phyloP scores from a whole-genome alignment of 2,888 invertebrate genomes.

The Epistrophella euchroma region DNA sequence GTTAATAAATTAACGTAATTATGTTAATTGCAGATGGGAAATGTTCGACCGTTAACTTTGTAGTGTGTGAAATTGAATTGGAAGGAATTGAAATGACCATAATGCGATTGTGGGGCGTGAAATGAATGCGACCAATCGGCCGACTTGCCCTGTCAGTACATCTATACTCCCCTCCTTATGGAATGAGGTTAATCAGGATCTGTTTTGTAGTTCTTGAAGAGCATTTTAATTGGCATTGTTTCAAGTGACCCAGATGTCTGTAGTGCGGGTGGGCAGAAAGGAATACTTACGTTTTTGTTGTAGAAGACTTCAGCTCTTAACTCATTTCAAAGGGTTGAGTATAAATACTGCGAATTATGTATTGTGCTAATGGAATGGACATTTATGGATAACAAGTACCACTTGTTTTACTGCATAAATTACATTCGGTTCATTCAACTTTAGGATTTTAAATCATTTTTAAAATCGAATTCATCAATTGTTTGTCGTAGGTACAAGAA shows the following conservation, averaged over 20 bases:
- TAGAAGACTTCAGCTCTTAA: not conserved
- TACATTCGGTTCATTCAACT: conserved; percentile 23
- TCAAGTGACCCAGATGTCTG: conserved; percentile 38
- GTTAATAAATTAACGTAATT: conserved; percentile 75
- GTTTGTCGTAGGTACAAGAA: not conserved
- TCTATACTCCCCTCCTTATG: too few relatives aligned
- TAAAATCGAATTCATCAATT: not conserved
- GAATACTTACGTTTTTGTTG: not conserved
- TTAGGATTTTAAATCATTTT: not conserved
- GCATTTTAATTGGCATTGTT: conserved; percentile 54
- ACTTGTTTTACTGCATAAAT: not conserved
- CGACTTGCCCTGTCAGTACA: not conserved
- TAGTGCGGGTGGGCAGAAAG: not conserved
- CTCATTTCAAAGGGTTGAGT: not conserved
- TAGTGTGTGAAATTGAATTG: conserved; percentile 46
- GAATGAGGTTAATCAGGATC: conserved; percentile 44
- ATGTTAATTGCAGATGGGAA: conserved; percentile 67
- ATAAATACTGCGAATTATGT: conserved; percentile 15
- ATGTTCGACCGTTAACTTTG: conserved; percentile 37
- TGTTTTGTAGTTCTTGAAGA: conserved; percentile 55
- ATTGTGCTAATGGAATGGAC: conserved; percentile 19
- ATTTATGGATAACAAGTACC: conserved; percentile 8
- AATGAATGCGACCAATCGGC: not conserved
- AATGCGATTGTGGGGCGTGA: conserved; percentile 45
- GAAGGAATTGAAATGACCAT: conserved; percentile 54